Percentiles rank a stretch among this genome's conserved stretches.
phyloP scores from a whole-genome alignment of 2,888 invertebrate species.

The Orthosia cruda region DNA sequence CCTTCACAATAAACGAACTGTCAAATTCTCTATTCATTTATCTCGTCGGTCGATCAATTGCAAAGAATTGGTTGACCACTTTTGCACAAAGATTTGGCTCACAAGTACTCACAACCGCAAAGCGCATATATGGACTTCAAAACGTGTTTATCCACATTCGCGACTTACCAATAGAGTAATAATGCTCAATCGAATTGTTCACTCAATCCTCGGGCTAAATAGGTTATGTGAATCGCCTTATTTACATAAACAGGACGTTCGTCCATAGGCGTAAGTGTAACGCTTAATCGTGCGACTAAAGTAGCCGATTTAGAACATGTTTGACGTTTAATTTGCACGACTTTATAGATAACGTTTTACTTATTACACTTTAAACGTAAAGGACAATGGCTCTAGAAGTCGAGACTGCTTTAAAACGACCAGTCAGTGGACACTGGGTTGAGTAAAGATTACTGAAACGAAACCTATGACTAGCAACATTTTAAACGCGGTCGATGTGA shows the following conservation, averaged over 20 bases:
- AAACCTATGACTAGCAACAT: too few species aligned
- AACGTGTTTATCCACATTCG: not conserved
- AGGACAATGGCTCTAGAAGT: not conserved
- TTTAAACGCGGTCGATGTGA: too few species aligned
- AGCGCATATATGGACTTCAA: not conserved
- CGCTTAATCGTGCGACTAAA: not conserved
- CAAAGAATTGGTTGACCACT: too few species aligned
- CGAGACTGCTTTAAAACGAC: too few species aligned
- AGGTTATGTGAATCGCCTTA: conserved; percentile 9
- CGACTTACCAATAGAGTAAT: not conserved
- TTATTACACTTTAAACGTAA: not conserved
- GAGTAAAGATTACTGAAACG: too few species aligned
- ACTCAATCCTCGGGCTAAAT: not conserved
- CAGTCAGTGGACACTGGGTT: too few species aligned
- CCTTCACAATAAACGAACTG: too few species aligned
- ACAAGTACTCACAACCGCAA: too few species aligned
- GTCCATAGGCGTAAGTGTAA: not conserved
- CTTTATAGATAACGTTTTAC: not conserved
- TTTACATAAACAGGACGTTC: conserved; percentile 6
- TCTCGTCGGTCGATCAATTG: too few species aligned
- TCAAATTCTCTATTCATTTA: too few species aligned
- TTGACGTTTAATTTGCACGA: not conserved
- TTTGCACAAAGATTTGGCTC: too few species aligned
- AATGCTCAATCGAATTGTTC: conserved; percentile 17
- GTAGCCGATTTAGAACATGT: not conserved